Evolutionary conservation across 2,113 vertebrate species (phyloP).

Genomic region (Lethenteron reissneri): DNA sequence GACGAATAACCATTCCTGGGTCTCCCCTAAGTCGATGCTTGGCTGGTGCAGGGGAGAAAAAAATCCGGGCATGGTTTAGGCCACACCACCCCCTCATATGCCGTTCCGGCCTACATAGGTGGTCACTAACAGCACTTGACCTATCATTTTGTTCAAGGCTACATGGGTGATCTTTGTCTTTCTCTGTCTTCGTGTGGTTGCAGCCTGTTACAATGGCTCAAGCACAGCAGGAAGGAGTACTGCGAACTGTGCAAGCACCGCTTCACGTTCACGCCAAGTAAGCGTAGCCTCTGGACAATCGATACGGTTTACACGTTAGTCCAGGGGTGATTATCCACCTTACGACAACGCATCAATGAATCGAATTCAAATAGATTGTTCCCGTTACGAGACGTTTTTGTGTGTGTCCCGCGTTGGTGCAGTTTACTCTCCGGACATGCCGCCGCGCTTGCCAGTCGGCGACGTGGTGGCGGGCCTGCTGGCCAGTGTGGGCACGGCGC

Average conservation of each 20-base stretch:
- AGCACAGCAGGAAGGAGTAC: constrained; percentile 99
- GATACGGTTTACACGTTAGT: not conserved
- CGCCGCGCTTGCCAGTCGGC: constrained; percentile 87
- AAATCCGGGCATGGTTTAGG: too few relatives aligned
- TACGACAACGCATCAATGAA: not conserved
- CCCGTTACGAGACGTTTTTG: not conserved
- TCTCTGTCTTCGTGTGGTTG: constrained; percentile 13
- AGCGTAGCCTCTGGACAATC: constrained; percentile 21
- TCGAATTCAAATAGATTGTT: not conserved
- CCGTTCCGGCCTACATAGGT: too few relatives aligned
- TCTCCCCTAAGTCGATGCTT: too few relatives aligned
- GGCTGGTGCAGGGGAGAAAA: too few relatives aligned
- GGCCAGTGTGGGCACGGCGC: constrained; percentile 94
- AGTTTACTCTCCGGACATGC: constrained; percentile 99
- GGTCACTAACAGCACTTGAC: too few relatives aligned
- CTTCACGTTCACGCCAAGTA: constrained; percentile 99
- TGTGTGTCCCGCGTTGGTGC: constrained; percentile 10
- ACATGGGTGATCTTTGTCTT: too few relatives aligned
- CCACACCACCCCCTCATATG: too few relatives aligned
- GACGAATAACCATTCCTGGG: too few relatives aligned
- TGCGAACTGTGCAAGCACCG: constrained; percentile 99
- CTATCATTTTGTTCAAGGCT: too few relatives aligned
- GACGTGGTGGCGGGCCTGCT: constrained; percentile 94
- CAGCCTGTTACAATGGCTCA: constrained; percentile 99
- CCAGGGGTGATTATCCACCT: not conserved